These are phyloP conservation scores for Agrenia bidenticulata DNA, from an alignment of 2,888 invertebrate species.

Conservation along the genomic window DNA sequence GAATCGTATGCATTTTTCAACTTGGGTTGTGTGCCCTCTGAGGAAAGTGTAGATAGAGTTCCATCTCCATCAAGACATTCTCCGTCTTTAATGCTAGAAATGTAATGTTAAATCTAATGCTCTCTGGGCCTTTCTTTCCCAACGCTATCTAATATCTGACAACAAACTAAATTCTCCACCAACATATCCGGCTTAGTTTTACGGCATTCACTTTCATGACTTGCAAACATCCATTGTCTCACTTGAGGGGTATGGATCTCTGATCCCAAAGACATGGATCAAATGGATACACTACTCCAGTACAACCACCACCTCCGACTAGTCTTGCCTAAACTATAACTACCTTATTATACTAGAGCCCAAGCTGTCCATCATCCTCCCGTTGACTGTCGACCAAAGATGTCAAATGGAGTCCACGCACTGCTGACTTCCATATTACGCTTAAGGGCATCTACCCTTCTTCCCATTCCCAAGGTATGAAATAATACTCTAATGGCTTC, in stretches of 20 bases:
- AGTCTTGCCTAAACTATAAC: too few species aligned
- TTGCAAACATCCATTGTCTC: conserved; percentile 23
- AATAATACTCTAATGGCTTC: neutral
- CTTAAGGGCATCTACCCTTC: neutral
- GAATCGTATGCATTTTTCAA: too few species aligned
- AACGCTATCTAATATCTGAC: conserved; percentile 14
- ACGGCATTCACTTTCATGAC: conserved; percentile 27
- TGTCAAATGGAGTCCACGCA: conserved; percentile 34
- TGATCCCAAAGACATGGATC: too few species aligned
- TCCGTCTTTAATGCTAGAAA: too few species aligned
- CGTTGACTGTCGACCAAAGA: conserved; percentile 18
- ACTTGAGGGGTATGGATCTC: neutral
- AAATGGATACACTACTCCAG: too few species aligned
- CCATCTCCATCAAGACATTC: too few species aligned
- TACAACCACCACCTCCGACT: too few species aligned
- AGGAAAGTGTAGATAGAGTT: too few species aligned
- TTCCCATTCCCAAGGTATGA: neutral
- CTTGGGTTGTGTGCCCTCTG: too few species aligned
- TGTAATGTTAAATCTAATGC: conserved; percentile 16
- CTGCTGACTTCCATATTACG: conserved; percentile 41
- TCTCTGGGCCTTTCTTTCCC: conserved; percentile 19
- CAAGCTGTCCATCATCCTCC: neutral
- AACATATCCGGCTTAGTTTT: conserved; percentile 7
- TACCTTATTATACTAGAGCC: neutral
- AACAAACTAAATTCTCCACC: too few species aligned